Percentiles rank a stretch among this genome's conserved stretches.
Conservation (phyloP, 2,113 vertebrate species). For the Heterotis niloticus region DNA sequence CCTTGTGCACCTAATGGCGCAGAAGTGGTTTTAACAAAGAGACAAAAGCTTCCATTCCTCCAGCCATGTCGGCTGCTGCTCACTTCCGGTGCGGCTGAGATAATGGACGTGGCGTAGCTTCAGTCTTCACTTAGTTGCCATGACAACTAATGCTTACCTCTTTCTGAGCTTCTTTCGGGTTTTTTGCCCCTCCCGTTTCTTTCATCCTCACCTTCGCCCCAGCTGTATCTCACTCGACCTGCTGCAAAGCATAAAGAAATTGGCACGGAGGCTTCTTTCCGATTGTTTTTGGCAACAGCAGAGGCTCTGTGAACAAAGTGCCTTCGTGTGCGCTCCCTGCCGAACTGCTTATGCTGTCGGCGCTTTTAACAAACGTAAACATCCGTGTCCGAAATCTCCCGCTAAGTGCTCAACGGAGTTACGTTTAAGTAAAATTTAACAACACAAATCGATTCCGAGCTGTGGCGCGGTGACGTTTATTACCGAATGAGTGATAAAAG, state of each 20-base stretch:
- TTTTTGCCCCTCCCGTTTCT: not conserved
- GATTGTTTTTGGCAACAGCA: not conserved
- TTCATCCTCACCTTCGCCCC: not conserved
- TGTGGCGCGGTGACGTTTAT: too few species aligned
- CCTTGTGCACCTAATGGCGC: not conserved
- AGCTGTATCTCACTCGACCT: not conserved
- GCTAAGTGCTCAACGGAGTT: too few species aligned
- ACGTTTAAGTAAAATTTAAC: too few species aligned
- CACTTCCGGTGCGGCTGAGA: conserved; percentile 36
- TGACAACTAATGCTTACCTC: conserved; percentile 32
- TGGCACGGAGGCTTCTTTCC: not conserved
- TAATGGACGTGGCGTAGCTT: conserved; percentile 28
- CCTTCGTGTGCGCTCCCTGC: too few species aligned
- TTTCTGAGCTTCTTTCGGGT: not conserved
- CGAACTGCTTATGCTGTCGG: too few species aligned
- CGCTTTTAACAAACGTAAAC: too few species aligned
- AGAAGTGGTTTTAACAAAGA: not conserved
- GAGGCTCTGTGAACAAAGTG: not conserved
- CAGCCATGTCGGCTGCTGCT: conserved; percentile 24
- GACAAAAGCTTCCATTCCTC: conserved; percentile 21
- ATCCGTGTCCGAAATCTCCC: too few species aligned
- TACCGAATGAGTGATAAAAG: too few species aligned
- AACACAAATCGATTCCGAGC: too few species aligned
- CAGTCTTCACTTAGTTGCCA: conserved; percentile 45
- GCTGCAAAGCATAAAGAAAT: conserved; percentile 1